Conservation (phyloP, 2,888 invertebrate genomes). For the Cephus pulcher region DNA sequence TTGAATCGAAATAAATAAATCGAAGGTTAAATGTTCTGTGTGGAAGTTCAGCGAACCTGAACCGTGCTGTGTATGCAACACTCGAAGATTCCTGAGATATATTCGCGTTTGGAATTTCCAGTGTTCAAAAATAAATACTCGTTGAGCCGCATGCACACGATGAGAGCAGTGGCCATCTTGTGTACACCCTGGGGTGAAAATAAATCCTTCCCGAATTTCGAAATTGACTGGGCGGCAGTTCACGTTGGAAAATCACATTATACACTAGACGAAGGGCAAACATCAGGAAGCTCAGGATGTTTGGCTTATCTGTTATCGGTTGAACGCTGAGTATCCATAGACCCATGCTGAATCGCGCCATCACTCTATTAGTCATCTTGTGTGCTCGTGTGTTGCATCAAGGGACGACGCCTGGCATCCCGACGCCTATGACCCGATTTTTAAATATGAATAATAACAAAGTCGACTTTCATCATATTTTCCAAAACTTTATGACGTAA, state of each 20-base stretch:
- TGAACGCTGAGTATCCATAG: not conserved
- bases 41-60: not conserved
- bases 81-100: not conserved
- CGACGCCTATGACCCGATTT: not conserved
- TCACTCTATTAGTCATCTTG: not conserved
- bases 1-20: not conserved
- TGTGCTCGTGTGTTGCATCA: not conserved
- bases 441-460: not conserved
- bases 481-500: not conserved
- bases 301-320: not conserved
- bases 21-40: not conserved
- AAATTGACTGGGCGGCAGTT: not conserved
- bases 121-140: not conserved
- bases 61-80: not conserved
- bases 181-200: not conserved
- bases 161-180: not conserved
- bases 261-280: not conserved
- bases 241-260: not conserved
- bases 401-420: not conserved
- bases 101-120: not conserved
- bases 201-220: not conserved
- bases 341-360: not conserved
- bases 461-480: not conserved
- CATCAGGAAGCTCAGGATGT: conserved; percentile 1
- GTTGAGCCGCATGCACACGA: not conserved